phyloP scores from a whole-genome alignment of 2,888 invertebrate genomes.

The Xestoiulus laeticollis region DNA sequence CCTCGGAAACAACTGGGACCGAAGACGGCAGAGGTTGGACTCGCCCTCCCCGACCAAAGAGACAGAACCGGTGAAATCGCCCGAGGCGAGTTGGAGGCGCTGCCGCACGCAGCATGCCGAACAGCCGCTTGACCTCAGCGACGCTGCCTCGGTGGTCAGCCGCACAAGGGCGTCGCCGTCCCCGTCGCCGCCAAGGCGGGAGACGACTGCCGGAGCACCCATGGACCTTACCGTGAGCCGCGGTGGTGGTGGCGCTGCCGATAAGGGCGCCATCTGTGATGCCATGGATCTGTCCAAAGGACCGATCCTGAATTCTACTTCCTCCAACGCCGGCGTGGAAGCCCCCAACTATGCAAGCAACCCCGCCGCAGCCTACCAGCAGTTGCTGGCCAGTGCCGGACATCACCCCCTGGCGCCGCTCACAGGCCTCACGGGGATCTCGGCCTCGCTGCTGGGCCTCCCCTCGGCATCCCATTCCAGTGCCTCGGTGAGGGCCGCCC shows the following conservation, averaged over 20 bases:
- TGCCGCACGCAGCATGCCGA: background rate
- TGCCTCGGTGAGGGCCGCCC: conserved; percentile 56
- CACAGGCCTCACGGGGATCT: conserved; percentile 51
- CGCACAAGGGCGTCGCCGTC: background rate
- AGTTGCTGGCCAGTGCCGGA: conserved; percentile 9
- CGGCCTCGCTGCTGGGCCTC: conserved; percentile 56
- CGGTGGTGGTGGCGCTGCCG: background rate
- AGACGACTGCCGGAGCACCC: conserved; percentile 19
- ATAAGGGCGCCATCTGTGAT: conserved; percentile 31
- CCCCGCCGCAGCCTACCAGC: background rate
- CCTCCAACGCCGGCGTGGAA: background rate
- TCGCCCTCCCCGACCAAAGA: background rate
- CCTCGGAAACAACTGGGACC: background rate
- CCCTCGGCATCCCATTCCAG: conserved; percentile 49
- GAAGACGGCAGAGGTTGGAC: background rate
- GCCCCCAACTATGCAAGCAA: conserved; percentile 45
- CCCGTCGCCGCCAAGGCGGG: background rate
- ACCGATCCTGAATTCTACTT: background rate
- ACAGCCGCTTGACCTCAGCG: conserved; percentile 54
- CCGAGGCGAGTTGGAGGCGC: background rate
- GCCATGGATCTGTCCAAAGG: conserved; percentile 56
- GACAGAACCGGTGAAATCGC: background rate
- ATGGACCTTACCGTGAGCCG: conserved; percentile 50
- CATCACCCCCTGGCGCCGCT: background rate
- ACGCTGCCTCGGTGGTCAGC: conserved; percentile 35